These are phyloP conservation scores for Myiagra hebetior DNA, from an alignment of 2,113 vertebrate genomes.

Conservation along the genomic window DNA sequence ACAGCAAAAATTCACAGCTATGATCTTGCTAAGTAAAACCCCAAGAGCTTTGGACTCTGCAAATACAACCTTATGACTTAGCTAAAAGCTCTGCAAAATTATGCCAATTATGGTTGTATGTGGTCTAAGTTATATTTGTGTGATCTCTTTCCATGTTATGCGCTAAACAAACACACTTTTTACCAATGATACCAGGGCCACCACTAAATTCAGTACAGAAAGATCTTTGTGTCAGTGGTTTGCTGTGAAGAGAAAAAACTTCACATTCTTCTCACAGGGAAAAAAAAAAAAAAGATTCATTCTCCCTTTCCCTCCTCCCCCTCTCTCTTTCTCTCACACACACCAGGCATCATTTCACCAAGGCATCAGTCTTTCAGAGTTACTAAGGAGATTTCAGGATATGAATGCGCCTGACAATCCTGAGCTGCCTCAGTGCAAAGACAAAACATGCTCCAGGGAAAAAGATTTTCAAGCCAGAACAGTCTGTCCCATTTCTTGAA, in stretches of 20 bases:
- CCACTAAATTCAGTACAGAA: constrained; percentile 19
- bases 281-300: neutral
- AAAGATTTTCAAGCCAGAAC: constrained; percentile 56
- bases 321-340: constrained; percentile 26
- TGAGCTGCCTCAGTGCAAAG: constrained; percentile 74
- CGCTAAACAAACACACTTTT: constrained; percentile 17
- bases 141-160: neutral
- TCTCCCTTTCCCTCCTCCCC: constrained; percentile 23
- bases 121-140: neutral
- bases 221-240: constrained; percentile 52
- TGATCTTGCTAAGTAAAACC: neutral
- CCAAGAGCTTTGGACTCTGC: constrained; percentile 60
- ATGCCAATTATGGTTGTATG: neutral
- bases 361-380: constrained; percentile 66
- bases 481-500: constrained; percentile 50
- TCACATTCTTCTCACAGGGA: constrained; percentile 45
- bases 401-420: constrained; percentile 63
- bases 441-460: constrained; percentile 69
- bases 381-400: constrained; percentile 54
- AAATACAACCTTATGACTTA: neutral
- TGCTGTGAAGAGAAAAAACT: constrained; percentile 58
- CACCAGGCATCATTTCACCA: constrained; percentile 50
- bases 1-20: constrained; percentile 45
- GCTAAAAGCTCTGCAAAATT: constrained; percentile 3
- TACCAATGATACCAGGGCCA: neutral